phyloP scores from a whole-genome alignment of 2,797 vertebrate genomes.

The Cercopithecus mitis region DNA sequence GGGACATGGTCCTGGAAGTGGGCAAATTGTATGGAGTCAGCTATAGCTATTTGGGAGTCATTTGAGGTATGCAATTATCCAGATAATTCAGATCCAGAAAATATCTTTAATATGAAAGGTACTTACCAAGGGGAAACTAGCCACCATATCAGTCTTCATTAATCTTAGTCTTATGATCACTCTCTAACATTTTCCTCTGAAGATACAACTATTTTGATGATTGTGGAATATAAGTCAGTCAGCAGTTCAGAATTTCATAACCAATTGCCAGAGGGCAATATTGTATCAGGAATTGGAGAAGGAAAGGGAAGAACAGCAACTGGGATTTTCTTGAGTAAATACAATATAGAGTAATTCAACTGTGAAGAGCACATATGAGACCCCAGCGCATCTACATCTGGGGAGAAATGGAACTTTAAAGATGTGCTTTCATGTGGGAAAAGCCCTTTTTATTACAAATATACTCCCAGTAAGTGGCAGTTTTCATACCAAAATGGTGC shows the following conservation, averaged over 20 bases:
- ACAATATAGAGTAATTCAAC: conserved; percentile 58
- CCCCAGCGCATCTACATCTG: conserved; percentile 41
- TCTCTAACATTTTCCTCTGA: background rate
- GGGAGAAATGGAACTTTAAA: conserved; percentile 56
- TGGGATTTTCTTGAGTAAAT: conserved; percentile 67
- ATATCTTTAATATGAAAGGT: background rate
- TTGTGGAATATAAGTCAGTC: background rate
- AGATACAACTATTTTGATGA: background rate
- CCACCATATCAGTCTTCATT: background rate
- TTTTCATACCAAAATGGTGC: conserved; percentile 66
- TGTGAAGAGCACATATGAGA: conserved; percentile 60
- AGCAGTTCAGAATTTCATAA: conserved; percentile 45
- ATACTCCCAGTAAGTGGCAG: conserved; percentile 49
- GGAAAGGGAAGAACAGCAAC: conserved; percentile 7
- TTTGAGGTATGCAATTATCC: background rate
- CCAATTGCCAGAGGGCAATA: conserved; percentile 34
- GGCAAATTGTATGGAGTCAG: background rate
- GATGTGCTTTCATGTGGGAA: conserved; percentile 54
- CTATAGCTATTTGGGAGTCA: background rate
- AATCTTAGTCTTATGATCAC: conserved; percentile 4
- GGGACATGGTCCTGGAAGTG: background rate
- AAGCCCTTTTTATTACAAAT: conserved; percentile 60
- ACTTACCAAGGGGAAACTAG: conserved; percentile 2
- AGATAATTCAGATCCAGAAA: conserved; percentile 3
- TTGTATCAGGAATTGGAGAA: conserved; percentile 39